phyloP scores from a whole-genome alignment of 1,140 invertebrate species.

The Caenorhabditis inopinata region DNA sequence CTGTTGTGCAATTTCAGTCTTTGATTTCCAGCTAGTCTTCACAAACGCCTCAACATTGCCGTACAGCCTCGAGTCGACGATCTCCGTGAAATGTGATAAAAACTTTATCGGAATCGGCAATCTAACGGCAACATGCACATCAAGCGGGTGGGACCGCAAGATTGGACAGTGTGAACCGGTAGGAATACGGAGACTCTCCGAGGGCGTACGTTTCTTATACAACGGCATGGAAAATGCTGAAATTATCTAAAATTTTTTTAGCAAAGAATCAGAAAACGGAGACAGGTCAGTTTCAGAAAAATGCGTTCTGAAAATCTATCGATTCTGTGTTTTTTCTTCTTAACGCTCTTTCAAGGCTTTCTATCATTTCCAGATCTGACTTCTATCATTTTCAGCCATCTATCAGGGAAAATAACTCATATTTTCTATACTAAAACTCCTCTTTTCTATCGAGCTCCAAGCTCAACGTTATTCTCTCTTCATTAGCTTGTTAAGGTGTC shows the following conservation, averaged over 20 bases:
- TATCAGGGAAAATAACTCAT: too few relatives aligned
- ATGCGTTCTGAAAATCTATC: background rate
- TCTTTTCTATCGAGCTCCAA: too few relatives aligned
- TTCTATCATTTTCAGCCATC: too few relatives aligned
- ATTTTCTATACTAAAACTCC: too few relatives aligned
- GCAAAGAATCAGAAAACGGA: background rate
- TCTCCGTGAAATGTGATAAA: background rate
- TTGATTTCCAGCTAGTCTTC: background rate
- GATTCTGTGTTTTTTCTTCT: too few relatives aligned
- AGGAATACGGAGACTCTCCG: background rate
- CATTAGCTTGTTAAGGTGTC: background rate
- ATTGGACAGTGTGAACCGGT: conserved; percentile 10
- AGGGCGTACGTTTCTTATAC: background rate
- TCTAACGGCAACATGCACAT: background rate
- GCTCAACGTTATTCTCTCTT: background rate
- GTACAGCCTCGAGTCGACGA: background rate
- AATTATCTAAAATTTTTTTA: background rate
- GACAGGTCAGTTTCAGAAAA: background rate
- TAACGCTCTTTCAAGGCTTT: background rate
- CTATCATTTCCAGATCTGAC: background rate
- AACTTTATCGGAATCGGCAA: background rate
- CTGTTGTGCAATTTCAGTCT: too few relatives aligned
- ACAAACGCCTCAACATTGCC: background rate
- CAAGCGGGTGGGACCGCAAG: background rate
- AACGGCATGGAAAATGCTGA: too few relatives aligned